Percentiles rank a stretch among this genome's conserved stretches.
Conservation (phyloP, 2,797 vertebrate species). For the Catamblyrhynchus diadema region DNA sequence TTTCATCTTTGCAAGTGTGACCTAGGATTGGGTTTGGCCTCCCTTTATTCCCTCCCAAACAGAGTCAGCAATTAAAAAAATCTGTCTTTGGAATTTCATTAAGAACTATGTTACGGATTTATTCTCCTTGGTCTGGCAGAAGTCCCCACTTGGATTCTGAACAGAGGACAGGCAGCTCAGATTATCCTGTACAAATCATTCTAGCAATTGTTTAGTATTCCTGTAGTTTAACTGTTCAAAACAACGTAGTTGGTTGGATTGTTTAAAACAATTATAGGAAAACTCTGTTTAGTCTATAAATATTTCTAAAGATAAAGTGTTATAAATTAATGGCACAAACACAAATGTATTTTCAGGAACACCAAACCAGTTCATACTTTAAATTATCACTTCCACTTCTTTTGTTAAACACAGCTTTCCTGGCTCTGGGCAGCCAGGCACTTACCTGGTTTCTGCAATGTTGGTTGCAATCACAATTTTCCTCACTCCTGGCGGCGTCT, state of each 20-base stretch:
- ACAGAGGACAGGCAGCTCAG: neutral
- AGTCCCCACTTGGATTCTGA: neutral
- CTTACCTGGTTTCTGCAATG: constrained; percentile 97
- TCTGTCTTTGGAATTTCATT: neutral
- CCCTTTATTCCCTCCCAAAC: neutral
- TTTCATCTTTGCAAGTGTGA: neutral
- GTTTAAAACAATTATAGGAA: neutral
- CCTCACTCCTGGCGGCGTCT: constrained; percentile 90
- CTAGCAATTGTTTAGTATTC: neutral
- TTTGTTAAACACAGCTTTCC: neutral
- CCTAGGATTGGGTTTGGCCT: neutral
- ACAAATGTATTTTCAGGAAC: rapidly evolving
- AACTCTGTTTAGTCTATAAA: neutral
- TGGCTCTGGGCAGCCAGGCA: neutral
- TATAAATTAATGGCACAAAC: neutral
- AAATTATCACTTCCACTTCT: neutral
- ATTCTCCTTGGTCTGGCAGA: neutral
- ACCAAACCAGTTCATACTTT: neutral
- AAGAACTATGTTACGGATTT: neutral
- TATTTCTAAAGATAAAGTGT: neutral
- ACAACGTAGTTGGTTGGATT: neutral
- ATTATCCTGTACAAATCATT: neutral
- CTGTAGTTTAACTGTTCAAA: neutral
- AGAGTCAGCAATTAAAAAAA: neutral
- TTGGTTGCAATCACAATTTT: constrained; percentile 99